Conservation (phyloP, 1,140 invertebrate genomes). For the Pogonognathellus flavescens region DNA sequence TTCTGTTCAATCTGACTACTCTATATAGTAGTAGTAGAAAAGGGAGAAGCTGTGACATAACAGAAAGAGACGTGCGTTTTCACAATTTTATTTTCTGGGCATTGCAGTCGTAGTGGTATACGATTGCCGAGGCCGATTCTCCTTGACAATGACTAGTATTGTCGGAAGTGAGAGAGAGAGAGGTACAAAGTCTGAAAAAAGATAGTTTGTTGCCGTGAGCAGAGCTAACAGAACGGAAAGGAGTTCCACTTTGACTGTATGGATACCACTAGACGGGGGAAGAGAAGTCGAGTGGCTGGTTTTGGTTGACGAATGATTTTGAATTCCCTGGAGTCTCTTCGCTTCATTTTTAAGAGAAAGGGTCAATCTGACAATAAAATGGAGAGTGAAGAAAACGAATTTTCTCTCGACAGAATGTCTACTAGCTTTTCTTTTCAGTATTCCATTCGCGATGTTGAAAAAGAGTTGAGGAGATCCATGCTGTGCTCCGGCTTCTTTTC, state of each 20-base stretch:
- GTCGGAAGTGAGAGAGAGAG: neutral
- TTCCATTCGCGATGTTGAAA: conserved; percentile 54
- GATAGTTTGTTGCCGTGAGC: conserved; percentile 22
- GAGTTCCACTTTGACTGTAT: neutral
- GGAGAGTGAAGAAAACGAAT: conserved; percentile 58
- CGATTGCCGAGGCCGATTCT: neutral
- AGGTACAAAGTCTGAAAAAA: conserved; percentile 1
- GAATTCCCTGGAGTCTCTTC: conserved; percentile 57
- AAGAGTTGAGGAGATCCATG: conserved; percentile 44
- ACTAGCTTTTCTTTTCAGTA: conserved; percentile 25
- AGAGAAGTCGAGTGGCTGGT: conserved; percentile 34
- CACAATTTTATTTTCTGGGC: neutral
- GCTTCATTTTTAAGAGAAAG: conserved; percentile 61
- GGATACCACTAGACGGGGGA: neutral
- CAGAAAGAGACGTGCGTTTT: neutral
- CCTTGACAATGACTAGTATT: neutral
- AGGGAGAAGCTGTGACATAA: neutral
- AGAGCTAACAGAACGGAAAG: conserved; percentile 26
- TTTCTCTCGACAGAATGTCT: conserved; percentile 27
- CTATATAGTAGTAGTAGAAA: too few species aligned
- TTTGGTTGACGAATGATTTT: conserved; percentile 62
- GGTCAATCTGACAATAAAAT: conserved; percentile 64
- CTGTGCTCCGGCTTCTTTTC: neutral
- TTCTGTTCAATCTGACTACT: too few species aligned
- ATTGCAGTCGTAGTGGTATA: neutral